Evolutionary conservation across 2,888 invertebrate genomes (phyloP), one percentile per base, ranked within the genome.

Genomic region (Campoplex nolae): DNA sequence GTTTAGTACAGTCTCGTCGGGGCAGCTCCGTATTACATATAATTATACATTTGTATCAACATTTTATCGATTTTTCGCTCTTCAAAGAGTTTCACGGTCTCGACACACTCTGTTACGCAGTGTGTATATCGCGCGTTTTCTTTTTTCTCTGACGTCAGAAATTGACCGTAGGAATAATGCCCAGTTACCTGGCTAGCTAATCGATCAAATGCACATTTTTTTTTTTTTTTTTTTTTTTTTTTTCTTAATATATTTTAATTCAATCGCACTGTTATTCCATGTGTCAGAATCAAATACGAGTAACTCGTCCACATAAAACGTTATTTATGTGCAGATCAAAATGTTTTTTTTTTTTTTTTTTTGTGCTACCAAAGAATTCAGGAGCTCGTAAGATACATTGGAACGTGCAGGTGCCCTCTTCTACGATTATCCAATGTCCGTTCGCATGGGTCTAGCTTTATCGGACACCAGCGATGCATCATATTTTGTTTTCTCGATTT

Each of bases 121-220:
- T 45, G 28, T 45, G 35, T 38, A 83, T 16, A 83, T 16, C 73
- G 18, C 80, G 23, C 28, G 70, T 78, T 54, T 83, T 77, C 23
- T 81, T 85, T 62, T 38, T 6, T 3, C 68, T 81, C 81, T 89
- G 91, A 92, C 92, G 92, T 92, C 91, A 92, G 86, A 48, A 81
- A 89, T 91, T 90, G 91, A 90, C 89, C 87, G 89, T 89, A 89
- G 89, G 82, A 91, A 92, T 92, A 90, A 90, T 90, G 88, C 85
- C 88, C n/a, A 85, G 88, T 90, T 89, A 89, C 88, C 88, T 88
- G 89, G 89, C 75, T 87, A 89, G 86, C 76, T 90, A 90, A 92
- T 92, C 90, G 90, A 89, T 88, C 88, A 75, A 68, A 76, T 48
- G 62, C 18, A 38, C 35, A 58, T 70, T 13, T 62, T 51, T 32